These are phyloP conservation scores for Drosophila limbata DNA, from an alignment of 2,888 invertebrate species.

Conservation along the genomic window DNA sequence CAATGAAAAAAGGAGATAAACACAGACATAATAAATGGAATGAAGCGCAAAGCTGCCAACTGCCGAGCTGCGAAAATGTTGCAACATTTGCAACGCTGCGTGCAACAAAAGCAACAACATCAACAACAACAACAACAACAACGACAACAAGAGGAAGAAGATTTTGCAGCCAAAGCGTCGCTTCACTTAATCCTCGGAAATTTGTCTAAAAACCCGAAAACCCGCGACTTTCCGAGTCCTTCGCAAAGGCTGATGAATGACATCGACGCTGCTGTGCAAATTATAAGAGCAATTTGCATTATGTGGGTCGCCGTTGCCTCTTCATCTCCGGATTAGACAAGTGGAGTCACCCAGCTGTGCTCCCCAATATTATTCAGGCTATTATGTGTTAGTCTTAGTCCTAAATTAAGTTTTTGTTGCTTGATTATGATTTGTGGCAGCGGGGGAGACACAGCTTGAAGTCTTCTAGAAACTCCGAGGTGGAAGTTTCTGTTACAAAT, in stretches of 20 bases:
- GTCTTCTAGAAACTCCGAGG: too few species aligned
- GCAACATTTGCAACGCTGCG: slow-evolving; percentile 60
- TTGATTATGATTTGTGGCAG: slow-evolving; percentile 31
- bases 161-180: slow-evolving; percentile 33
- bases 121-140: slow-evolving; percentile 15
- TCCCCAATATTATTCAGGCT: slow-evolving; percentile 42
- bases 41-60: slow-evolving; percentile 67
- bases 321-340: slow-evolving; percentile 28
- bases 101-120: slow-evolving; percentile 30
- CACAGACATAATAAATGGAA: slow-evolving; percentile 74
- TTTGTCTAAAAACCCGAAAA: slow-evolving; percentile 66
- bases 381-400: slow-evolving; percentile 19
- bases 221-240: slow-evolving; percentile 42
- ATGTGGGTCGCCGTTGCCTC: slow-evolving; percentile 66
- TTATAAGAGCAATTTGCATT: slow-evolving; percentile 83
- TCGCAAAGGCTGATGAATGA: slow-evolving; percentile 72
- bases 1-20: slow-evolving; percentile 63
- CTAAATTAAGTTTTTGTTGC: slow-evolving; percentile 37
- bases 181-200: slow-evolving; percentile 65
- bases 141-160: slow-evolving; percentile 14
- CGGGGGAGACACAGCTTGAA: background rate
- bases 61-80: slow-evolving; percentile 58
- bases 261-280: slow-evolving; percentile 72
- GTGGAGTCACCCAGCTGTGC: slow-evolving; percentile 7
- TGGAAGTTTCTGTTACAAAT: too few species aligned